Conservation (phyloP, 2,797 vertebrate species). For the Esox masquinongy region DNA sequence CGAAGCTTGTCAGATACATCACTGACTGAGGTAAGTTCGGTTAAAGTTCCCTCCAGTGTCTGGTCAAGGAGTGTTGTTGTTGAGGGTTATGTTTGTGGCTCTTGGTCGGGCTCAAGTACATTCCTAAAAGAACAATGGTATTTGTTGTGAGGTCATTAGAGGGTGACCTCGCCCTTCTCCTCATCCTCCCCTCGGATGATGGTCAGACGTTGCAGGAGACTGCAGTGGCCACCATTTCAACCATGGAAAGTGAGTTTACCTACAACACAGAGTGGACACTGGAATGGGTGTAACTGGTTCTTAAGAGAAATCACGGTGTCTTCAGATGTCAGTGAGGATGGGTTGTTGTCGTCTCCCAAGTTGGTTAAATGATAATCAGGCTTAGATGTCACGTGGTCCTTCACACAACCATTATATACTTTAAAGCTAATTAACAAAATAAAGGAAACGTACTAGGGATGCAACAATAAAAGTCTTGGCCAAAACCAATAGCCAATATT, state of each 20-base stretch:
- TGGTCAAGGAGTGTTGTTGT: not conserved
- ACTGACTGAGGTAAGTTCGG: slow-evolving; percentile 58
- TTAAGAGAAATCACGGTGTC: not conserved
- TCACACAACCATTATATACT: not conserved
- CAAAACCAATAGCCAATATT: too few relatives aligned
- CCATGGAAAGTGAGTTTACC: slow-evolving; percentile 50
- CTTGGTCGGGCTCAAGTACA: not conserved
- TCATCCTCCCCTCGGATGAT: slow-evolving; percentile 40
- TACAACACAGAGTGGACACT: not conserved
- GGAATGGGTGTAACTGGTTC: not conserved
- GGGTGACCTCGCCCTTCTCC: slow-evolving; percentile 34
- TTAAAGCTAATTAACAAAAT: too few relatives aligned
- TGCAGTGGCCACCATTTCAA: slow-evolving; percentile 61
- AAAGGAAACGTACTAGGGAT: too few relatives aligned
- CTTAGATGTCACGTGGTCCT: not conserved
- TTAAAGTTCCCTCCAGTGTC: not conserved
- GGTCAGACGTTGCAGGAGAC: slow-evolving; percentile 38
- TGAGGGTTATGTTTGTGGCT: not conserved
- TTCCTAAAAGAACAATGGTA: not conserved
- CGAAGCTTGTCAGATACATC: slow-evolving; percentile 70
- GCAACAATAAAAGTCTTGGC: too few relatives aligned
- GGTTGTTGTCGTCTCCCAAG: not conserved
- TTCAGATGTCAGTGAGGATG: not conserved
- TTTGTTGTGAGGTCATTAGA: slow-evolving; percentile 50
- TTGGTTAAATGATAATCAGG: not conserved